These are phyloP conservation scores for Dipodomys ordii DNA, from an alignment of 2,113 vertebrate species.

Conservation along the genomic window DNA sequence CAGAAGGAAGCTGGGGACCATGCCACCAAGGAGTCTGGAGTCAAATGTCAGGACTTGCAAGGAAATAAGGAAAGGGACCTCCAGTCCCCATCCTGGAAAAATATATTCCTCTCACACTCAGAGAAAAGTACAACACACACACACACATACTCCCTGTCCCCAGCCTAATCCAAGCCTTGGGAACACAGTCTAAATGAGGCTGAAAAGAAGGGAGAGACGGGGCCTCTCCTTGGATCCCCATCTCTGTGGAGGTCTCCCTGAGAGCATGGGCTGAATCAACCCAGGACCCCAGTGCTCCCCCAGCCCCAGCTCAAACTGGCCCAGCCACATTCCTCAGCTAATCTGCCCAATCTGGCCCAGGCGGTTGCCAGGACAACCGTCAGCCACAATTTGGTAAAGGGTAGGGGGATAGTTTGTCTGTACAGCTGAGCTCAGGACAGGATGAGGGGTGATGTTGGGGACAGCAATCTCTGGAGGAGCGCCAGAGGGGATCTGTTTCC, in stretches of 20 bases:
- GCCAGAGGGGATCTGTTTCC: background rate
- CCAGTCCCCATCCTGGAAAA: background rate
- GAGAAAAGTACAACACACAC: background rate
- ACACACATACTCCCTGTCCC: background rate
- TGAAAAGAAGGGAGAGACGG: background rate
- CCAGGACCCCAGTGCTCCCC: constrained; percentile 64
- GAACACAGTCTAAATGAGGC: background rate
- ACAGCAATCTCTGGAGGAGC: background rate
- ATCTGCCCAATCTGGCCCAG: constrained; percentile 80
- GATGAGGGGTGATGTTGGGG: constrained; percentile 42
- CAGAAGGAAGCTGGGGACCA: background rate
- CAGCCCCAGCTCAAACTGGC: constrained; percentile 71
- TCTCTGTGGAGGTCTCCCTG: background rate
- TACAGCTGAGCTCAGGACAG: constrained; percentile 45
- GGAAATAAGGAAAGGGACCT: background rate
- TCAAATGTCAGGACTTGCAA: background rate
- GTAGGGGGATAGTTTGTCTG: constrained; percentile 69
- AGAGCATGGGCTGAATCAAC: constrained; percentile 36
- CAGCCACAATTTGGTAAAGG: constrained; percentile 79
- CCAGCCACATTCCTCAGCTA: constrained; percentile 81
- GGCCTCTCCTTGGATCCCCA: background rate
- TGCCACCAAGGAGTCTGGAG: background rate
- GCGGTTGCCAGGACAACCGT: constrained; percentile 79
- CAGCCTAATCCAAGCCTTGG: background rate
- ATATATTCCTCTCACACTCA: background rate